Conservation (phyloP, 2,797 vertebrate species). For the Coranthus polyacanthus region DNA sequence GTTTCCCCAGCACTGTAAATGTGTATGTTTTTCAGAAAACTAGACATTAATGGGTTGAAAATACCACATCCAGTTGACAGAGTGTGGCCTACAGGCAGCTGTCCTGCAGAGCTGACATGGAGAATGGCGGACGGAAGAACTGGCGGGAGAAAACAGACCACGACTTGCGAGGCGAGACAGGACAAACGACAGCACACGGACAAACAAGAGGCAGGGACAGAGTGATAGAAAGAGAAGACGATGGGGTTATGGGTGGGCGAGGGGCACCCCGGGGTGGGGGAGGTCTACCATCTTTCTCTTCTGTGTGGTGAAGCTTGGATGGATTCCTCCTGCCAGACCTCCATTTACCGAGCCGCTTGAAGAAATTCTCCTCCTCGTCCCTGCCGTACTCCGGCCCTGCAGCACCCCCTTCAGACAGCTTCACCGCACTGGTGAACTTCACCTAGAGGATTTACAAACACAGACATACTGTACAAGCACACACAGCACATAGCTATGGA, state of each 20-base stretch:
- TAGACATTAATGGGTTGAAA: conserved; percentile 38
- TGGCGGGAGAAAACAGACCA: conserved; percentile 67
- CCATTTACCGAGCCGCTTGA: conserved; percentile 99
- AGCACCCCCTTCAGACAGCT: conserved; percentile 93
- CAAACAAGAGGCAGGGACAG: conserved; percentile 55
- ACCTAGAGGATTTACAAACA: conserved; percentile 81
- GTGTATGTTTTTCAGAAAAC: no score
- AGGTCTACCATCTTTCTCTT: conserved; percentile 96
- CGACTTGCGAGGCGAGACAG: conserved; percentile 57
- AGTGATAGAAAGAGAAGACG: conserved; percentile 43
- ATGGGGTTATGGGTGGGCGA: conserved; percentile 62
- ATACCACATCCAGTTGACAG: conserved; percentile 23
- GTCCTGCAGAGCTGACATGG: conserved; percentile 67
- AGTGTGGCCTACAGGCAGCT: conserved; percentile 40
- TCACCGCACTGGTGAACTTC: conserved; percentile 98
- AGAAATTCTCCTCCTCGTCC: conserved; percentile 99
- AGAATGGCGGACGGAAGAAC: conserved; percentile 60
- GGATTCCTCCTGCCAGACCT: conserved; percentile 93
- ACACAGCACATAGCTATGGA: neutral
- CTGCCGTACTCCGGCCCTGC: conserved; percentile 92
- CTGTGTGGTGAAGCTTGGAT: conserved; percentile 94
- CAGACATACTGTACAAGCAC: neutral
- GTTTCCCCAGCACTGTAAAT: no score
- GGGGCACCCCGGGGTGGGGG: conserved; percentile 78
- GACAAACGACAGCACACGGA: conserved; percentile 65